phyloP scores from a whole-genome alignment of 2,797 vertebrate species.

The Peromyscus eremicus region DNA sequence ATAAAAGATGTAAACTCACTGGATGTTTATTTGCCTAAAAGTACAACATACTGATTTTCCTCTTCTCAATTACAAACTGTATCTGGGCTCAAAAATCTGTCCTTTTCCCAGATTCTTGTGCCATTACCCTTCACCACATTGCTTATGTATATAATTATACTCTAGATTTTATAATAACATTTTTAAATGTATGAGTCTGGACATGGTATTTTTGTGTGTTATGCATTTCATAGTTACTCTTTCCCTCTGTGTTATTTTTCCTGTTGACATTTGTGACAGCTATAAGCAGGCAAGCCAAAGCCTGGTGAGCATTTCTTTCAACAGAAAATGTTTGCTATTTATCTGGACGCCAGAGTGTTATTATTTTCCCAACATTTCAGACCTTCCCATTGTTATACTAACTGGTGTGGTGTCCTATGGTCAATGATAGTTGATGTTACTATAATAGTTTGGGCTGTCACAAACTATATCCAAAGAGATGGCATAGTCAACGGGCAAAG shows the following conservation, averaged over 20 bases:
- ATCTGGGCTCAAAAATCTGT: neutral
- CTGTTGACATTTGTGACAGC: neutral
- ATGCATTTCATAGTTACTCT: neutral
- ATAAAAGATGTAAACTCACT: neutral
- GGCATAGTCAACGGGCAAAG: neutral
- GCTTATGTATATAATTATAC: neutral
- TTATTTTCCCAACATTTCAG: neutral
- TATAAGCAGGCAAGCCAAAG: too few relatives aligned
- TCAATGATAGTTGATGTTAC: neutral
- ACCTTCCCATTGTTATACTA: neutral
- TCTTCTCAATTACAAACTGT: neutral
- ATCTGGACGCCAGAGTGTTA: neutral
- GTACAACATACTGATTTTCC: neutral
- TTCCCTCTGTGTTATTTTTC: neutral
- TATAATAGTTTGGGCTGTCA: neutral
- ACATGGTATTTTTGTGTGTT: neutral
- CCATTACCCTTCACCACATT: neutral
- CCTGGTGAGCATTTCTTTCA: too few relatives aligned
- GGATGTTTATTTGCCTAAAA: neutral
- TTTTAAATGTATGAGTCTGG: neutral
- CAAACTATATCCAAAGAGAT: neutral
- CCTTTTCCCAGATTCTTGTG: neutral
- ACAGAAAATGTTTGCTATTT: neutral
- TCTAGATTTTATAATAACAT: neutral
- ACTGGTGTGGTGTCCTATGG: neutral